Evolutionary conservation across 2,888 invertebrate genomes (phyloP).

Genomic region (Drosophila anceps): DNA sequence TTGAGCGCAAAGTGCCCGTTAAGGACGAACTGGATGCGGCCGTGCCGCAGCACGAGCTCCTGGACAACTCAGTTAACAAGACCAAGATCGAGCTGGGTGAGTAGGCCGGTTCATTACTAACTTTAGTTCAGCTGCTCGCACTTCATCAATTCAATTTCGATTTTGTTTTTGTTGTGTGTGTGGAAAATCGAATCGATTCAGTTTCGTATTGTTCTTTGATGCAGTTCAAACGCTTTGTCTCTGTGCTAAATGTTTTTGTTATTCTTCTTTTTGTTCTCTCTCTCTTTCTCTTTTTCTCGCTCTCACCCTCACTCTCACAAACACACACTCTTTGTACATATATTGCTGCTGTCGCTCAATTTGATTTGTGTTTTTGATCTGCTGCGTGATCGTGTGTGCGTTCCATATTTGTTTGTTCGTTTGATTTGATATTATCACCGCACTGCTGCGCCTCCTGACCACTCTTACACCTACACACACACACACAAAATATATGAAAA

Average conservation of each 20-base stretch:
- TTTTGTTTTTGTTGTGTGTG: slow-evolving; percentile 22
- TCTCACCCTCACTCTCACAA: slow-evolving; percentile 15
- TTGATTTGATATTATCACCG: slow-evolving; percentile 68
- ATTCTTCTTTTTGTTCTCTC: slow-evolving; percentile 51
- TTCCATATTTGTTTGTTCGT: slow-evolving; percentile 52
- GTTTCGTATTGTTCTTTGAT: slow-evolving; percentile 26
- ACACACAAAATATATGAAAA: neutral
- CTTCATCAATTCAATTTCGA: slow-evolving; percentile 21
- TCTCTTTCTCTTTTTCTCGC: slow-evolving; percentile 23
- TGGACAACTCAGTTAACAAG: slow-evolving; percentile 94
- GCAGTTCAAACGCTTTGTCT: slow-evolving; percentile 39
- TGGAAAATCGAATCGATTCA: slow-evolving; percentile 8
- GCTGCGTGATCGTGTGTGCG: slow-evolving; percentile 53
- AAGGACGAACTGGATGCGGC: slow-evolving; percentile 93
- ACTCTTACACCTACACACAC: slow-evolving; percentile 19
- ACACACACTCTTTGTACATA: slow-evolving; percentile 27
- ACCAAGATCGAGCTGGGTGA: slow-evolving; percentile 92
- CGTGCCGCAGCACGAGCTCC: slow-evolving; percentile 93
- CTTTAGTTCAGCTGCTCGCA: slow-evolving; percentile 16
- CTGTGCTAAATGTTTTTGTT: slow-evolving; percentile 62
- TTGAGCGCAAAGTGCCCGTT: slow-evolving; percentile 89
- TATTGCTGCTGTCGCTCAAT: slow-evolving; percentile 44
- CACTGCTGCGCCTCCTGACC: slow-evolving; percentile 27
- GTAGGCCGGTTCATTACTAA: slow-evolving; percentile 34
- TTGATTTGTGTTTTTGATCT: slow-evolving; percentile 47